Evolutionary conservation across 2,797 vertebrate species (phyloP), one percentile per base, ranked within the genome.

Genomic region (Parotocinclus haroldoi): DNA sequence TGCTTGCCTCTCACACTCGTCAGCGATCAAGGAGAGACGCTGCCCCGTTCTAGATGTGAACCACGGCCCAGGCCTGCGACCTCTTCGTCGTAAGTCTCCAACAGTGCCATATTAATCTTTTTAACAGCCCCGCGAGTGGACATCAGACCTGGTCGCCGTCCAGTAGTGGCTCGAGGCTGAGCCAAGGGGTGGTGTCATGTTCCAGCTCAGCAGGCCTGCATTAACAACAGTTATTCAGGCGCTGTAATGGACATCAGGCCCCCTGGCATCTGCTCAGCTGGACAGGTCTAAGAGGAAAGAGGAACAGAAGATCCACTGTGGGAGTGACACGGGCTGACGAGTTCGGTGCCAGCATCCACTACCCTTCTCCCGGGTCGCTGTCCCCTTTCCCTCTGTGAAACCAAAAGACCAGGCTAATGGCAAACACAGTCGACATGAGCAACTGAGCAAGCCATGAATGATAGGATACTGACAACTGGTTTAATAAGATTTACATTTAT

Each of bases 171-270:
- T 82, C 61, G 73, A 61, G 9, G n/a, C 19, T 27, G 36, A 68
- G 53, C 53, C 53, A 71, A 73, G 49, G 58, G 74, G 56, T 19
- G 48, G 71, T 50, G 65, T 58, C 19, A 11, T 61, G 55, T 67
- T 74, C 62, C 55, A 65, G 57, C 46, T 58, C 73, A 77, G 73
- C 53, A 12, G 50, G 66, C 38, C 74, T 78, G 79, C 81, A 80
- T 54, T 72, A 82, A 80, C 70, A 82, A 82, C 83, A 76, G 84
- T 83, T 80, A 68, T 75, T n/a, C 51, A 77, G 74, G 78, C 78
- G 75, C 68, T 80, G 61, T 75, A 77, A 81, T 70, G 71, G 81
- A 80, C 80, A 78, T 73, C 63, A 58, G 16, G 51, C 79, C 78
- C 75, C 69, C 76, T 85, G 76, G 76, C 83, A 86, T 77, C 75